Evolutionary conservation across 2,797 vertebrate genomes (phyloP).

Genomic region (Telmatherina bonti): DNA sequence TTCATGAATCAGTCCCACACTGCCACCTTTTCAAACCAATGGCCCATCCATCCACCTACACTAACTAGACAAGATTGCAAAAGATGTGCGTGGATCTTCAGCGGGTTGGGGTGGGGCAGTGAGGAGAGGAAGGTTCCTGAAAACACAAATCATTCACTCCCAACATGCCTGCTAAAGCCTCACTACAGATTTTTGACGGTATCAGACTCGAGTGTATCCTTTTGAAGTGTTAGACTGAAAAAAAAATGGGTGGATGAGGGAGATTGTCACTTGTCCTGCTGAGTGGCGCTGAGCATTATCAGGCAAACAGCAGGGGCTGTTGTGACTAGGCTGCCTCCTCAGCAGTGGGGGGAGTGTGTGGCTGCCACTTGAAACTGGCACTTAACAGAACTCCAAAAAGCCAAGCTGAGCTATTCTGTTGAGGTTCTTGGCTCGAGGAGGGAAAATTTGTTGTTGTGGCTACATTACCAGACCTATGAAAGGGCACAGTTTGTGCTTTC

Average conservation of each 20-base stretch:
- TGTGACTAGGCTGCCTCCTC: conserved; percentile 17
- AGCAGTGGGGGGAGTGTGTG: background rate
- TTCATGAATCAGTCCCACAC: conserved; percentile 24
- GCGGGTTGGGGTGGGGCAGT: background rate
- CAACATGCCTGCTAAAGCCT: background rate
- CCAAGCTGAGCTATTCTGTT: background rate
- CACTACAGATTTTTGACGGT: background rate
- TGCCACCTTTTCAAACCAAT: background rate
- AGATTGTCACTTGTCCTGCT: conserved; percentile 19
- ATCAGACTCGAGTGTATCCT: background rate
- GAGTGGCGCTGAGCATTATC: conserved; percentile 13
- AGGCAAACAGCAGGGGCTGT: conserved; percentile 20
- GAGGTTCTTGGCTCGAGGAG: conserved; percentile 16
- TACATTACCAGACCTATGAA: conserved; percentile 8
- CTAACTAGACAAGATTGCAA: background rate
- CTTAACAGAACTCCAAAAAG: conserved; percentile 7
- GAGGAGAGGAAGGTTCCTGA: background rate
- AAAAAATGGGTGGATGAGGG: conserved; percentile 13
- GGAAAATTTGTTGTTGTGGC: conserved; percentile 44
- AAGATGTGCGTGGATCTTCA: background rate
- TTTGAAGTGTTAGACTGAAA: background rate
- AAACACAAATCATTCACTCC: background rate
- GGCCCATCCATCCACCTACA: background rate
- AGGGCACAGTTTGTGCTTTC: background rate
- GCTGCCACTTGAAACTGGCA: conserved; percentile 23